A percentile compares a stretch with the other conserved stretches of the same genome.
Evolutionary conservation across 2,113 vertebrate species (phyloP).

Genomic region (Cnemophilus loriae): DNA sequence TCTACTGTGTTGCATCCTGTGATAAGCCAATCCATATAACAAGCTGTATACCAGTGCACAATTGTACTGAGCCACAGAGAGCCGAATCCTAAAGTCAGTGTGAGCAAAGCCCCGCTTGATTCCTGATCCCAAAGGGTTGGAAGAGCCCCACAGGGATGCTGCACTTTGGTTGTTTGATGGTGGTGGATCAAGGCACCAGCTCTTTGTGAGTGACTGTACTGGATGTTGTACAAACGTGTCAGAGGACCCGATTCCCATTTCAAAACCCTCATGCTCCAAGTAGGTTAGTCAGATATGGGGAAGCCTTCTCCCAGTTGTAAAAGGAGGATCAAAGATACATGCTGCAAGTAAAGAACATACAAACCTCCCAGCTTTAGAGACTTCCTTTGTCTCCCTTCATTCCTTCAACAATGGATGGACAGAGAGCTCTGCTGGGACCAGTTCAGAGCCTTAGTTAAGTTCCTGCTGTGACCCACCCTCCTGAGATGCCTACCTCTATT

Average conservation of each 20-base stretch:
- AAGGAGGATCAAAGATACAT: not conserved
- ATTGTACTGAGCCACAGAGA: not conserved
- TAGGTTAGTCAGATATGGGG: not conserved
- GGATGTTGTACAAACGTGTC: not conserved
- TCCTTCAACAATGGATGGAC: not conserved
- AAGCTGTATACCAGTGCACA: accelerated
- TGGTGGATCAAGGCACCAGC: not conserved
- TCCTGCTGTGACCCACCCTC: not conserved
- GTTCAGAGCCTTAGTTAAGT: not conserved
- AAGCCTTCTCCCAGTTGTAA: not conserved
- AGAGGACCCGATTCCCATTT: not conserved
- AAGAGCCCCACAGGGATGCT: not conserved
- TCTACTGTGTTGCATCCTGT: not conserved
- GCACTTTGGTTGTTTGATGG: not conserved
- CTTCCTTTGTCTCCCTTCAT: not conserved
- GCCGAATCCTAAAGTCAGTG: not conserved
- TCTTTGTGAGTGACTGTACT: not conserved
- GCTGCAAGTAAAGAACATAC: not conserved
- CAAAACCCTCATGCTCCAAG: not conserved
- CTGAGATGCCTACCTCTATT: not conserved
- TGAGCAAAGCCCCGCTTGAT: not conserved
- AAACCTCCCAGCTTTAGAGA: not conserved
- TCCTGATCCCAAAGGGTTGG: not conserved
- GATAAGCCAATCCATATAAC: not conserved
- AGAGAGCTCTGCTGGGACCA: not conserved